Evolutionary conservation across 2,797 vertebrate genomes (phyloP).

Genomic region (Oceanodroma leucorhoa): DNA sequence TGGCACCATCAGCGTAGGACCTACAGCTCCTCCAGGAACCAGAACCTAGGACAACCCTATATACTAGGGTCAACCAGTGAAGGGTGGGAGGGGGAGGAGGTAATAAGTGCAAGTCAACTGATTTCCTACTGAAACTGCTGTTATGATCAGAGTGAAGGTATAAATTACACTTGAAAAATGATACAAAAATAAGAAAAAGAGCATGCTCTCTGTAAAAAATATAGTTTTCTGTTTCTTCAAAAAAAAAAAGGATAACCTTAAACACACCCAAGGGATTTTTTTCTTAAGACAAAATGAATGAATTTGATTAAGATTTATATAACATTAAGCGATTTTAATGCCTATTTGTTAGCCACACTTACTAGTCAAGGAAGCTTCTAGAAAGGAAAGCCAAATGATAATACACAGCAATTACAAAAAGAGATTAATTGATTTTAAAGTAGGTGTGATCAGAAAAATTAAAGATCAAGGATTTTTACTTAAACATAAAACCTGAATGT

Average conservation of each 20-base stretch:
- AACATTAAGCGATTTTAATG: constrained; percentile 63
- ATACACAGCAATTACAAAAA: neutral
- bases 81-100: neutral
- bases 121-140: constrained; percentile 48
- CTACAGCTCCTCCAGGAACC: neutral
- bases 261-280: neutral
- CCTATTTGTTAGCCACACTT: constrained; percentile 21
- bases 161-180: constrained; percentile 78
- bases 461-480: neutral
- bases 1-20: neutral
- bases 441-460: neutral
- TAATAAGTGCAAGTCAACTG: neutral
- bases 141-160: constrained; percentile 67
- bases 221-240: constrained; percentile 72
- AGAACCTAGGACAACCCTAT: constrained; percentile 8
- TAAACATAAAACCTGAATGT: neutral
- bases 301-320: constrained; percentile 26
- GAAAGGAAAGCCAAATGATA: neutral
- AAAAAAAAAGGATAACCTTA: constrained; percentile 53
- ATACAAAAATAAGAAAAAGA: constrained; percentile 82
- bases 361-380: neutral
- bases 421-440: neutral
- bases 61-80: neutral
- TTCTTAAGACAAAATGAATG: constrained; percentile 49
- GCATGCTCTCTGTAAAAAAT: constrained; percentile 80